Conservation (phyloP, 1,140 invertebrate genomes). For the Drosophila auraria region DNA sequence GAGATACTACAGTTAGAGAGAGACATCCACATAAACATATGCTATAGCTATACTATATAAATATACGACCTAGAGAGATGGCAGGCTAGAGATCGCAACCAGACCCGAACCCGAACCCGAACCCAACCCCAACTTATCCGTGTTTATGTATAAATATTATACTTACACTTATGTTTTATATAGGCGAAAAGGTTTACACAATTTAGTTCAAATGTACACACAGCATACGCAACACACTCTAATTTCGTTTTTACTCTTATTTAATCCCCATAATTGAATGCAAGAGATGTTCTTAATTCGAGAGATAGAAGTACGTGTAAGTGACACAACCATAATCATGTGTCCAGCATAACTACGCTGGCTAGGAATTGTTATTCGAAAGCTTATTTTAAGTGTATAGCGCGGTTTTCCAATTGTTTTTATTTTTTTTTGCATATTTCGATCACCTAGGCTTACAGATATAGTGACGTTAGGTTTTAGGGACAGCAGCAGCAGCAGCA, state of each 20-base stretch:
- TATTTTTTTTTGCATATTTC: constrained; percentile 25
- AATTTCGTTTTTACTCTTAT: constrained; percentile 53
- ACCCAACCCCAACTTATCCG: constrained; percentile 31
- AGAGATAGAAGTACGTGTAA: constrained; percentile 7
- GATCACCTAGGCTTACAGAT: constrained; percentile 32
- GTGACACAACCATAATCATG: constrained; percentile 5
- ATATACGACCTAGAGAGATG: constrained; percentile 36
- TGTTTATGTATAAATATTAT: constrained; percentile 77
- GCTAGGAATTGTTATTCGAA: constrained; percentile 9
- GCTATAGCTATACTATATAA: constrained; percentile 67
- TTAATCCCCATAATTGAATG: constrained; percentile 16
- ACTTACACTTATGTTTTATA: constrained; percentile 76
- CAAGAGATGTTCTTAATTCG: constrained; percentile 15
- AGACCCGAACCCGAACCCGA: constrained; percentile 6
- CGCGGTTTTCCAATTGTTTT: constrained; percentile 30
- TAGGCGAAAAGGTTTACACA: constrained; percentile 79
- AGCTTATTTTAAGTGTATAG: constrained; percentile 13
- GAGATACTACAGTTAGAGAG: constrained; percentile 69
- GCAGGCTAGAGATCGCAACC: constrained; percentile 23
- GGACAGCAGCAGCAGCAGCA: constrained; percentile 25
- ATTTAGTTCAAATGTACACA: constrained; percentile 82
- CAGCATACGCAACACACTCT: constrained; percentile 37
- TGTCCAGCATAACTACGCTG: constrained; percentile 1
- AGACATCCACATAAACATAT: constrained; percentile 64
- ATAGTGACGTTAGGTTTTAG: constrained; percentile 37